Conservation (phyloP, 1,140 invertebrate genomes). For the Pachyrhynchus sulphureomaculatus region DNA sequence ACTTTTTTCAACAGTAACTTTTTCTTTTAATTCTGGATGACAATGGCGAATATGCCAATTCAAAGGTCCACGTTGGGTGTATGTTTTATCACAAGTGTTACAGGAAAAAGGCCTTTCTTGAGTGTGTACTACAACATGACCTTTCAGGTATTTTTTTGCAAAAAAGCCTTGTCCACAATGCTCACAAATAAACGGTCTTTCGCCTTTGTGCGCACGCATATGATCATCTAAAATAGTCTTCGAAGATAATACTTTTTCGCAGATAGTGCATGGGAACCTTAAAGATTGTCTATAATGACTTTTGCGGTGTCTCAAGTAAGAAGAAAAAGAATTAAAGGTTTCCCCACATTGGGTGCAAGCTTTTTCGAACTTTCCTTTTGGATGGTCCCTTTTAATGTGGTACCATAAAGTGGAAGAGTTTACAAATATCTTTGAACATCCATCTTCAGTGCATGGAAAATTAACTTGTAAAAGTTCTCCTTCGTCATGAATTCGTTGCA, state of each 20-base stretch:
- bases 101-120: slow-evolving; percentile 21
- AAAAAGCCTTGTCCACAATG: neutral
- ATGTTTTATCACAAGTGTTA: slow-evolving; percentile 32
- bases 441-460: neutral
- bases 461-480: neutral
- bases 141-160: slow-evolving; percentile 39
- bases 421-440: slow-evolving; percentile 7
- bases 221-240: neutral
- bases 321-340: too few species aligned
- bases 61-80: slow-evolving; percentile 11
- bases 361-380: too few species aligned
- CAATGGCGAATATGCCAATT: slow-evolving; percentile 1
- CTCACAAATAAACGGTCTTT: neutral
- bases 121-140: slow-evolving; percentile 40
- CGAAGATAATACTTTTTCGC: neutral
- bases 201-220: neutral
- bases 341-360: too few species aligned
- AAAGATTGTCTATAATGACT: too few species aligned
- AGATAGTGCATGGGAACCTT: neutral
- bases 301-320: too few species aligned
- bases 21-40: too few species aligned
- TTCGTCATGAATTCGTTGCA: neutral
- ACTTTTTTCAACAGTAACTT: too few species aligned
- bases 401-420: slow-evolving; percentile 6
- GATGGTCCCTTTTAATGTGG: neutral